Evolutionary conservation across 2,888 invertebrate species (phyloP), one percentile per base, ranked within the genome.

Genomic region (Euproctis similis): DNA sequence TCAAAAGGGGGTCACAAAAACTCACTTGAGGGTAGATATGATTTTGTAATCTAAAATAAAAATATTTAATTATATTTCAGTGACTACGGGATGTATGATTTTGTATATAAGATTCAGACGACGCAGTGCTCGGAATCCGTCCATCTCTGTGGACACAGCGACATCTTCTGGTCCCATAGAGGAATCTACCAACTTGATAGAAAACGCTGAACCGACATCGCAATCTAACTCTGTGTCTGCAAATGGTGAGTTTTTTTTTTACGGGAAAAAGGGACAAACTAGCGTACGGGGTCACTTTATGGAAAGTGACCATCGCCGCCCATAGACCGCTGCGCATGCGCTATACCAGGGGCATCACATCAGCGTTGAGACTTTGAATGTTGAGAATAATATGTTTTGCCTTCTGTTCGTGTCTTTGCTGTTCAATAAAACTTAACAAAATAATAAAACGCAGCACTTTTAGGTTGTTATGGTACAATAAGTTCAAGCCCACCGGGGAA

Each of bases 61-160:
- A 4, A 14, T 14, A 14, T 14, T 14, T 14, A 14, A 14, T 14
- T 14, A 14, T 6, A 4, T 3, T 8, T 81, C 70, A 90, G 93
- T 95, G 25, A 93, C 94, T 0, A 87, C 92, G 2, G 92, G 93
- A 1, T 93, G 93, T 55, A 81, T 96, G 33, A 90, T 95, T 14
- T 71, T 96, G 31, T 94, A 95, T 72, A 92, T 95, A 57, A 87
- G 96, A 17, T 92, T 92, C 62, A 88, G 90, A 25, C 87, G 90
- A 19, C 89, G 91, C 37, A 89, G 89, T 49, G 87, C 88, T n/a
- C 88, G 88, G 47, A 90, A 90, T 59, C 67, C 87, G 34, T 85
- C 87, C 2, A 68, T 88, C n/a, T 82, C 88, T 0, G 85, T 87
- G 9, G 90, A 89, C 35, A 65, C 88, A 7, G 51, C 60, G 4